A percentile compares a stretch with the other conserved stretches of the same genome.
These are phyloP conservation scores for Trachymyrmex septentrionalis DNA, from an alignment of 1,140 invertebrate genomes.

Conservation along the genomic window DNA sequence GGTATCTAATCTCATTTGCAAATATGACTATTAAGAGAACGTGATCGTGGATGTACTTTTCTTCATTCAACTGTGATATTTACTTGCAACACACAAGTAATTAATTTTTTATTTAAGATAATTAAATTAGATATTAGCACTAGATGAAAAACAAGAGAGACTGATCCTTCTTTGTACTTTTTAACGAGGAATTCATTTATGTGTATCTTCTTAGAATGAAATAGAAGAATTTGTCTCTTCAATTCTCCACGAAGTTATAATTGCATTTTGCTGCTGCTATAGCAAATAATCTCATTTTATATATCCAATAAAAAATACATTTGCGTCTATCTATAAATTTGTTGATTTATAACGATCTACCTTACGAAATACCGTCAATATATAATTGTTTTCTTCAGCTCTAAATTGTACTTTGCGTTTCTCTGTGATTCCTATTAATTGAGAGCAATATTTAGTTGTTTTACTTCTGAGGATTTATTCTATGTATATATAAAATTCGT, in stretches of 20 bases:
- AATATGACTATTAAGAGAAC: neutral
- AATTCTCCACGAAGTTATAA: conserved; percentile 7
- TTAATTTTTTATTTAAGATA: conserved; percentile 22
- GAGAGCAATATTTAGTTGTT: neutral
- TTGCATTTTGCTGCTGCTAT: neutral
- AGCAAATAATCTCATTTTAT: conserved; percentile 14
- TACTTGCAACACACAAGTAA: conserved; percentile 9
- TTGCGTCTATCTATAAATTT: neutral
- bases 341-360: neutral
- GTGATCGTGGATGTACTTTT: neutral
- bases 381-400: neutral
- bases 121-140: conserved; percentile 15
- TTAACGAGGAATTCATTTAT: neutral
- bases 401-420: neutral
- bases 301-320: neutral
- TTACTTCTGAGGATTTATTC: neutral
- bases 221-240: conserved; percentile 22
- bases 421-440: neutral
- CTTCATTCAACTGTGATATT: neutral
- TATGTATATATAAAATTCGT: neutral
- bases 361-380: neutral
- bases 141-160: neutral
- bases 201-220: neutral
- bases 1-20: conserved; percentile 8
- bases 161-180: neutral